A percentile compares a stretch with the other conserved stretches of the same genome.
Evolutionary conservation across 2,113 vertebrate species (phyloP).

Genomic region (Meleagris gallopavo): DNA sequence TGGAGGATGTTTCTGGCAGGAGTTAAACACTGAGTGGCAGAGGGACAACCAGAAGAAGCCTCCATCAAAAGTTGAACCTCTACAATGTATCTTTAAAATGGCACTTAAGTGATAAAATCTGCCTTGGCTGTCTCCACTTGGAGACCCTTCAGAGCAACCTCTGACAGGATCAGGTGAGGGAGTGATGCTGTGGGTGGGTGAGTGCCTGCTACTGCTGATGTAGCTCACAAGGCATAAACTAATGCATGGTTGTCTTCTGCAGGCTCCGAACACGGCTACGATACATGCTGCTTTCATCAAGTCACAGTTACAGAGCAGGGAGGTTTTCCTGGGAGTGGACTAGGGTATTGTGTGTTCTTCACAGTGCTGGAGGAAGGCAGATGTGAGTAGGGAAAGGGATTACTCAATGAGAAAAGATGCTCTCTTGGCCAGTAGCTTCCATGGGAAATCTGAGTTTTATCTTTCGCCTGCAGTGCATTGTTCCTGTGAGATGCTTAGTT

Average conservation of each 20-base stretch:
- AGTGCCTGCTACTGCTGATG: not conserved
- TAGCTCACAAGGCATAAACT: not conserved
- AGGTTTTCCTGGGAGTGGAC: not conserved
- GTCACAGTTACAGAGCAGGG: not conserved
- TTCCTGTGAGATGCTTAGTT: not conserved
- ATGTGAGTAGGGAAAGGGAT: not conserved
- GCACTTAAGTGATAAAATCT: not conserved
- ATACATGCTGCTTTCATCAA: not conserved
- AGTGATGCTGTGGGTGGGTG: not conserved
- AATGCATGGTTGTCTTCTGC: not conserved
- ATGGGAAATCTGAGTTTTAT: slow-evolving; percentile 20
- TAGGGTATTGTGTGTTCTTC: not conserved
- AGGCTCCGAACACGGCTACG: not conserved
- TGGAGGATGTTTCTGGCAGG: not conserved
- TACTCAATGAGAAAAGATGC: not conserved
- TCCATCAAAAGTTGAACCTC: not conserved
- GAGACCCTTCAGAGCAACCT: not conserved
- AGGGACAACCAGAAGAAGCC: not conserved
- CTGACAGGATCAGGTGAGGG: not conserved
- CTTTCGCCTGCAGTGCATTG: not conserved
- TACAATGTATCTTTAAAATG: not conserved
- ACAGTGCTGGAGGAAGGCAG: not conserved
- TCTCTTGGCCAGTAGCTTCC: not conserved
- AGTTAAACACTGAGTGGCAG: not conserved
- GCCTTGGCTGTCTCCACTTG: not conserved